Conservation (phyloP, 2,888 invertebrate species). For the Holacanthella duospinosa region DNA sequence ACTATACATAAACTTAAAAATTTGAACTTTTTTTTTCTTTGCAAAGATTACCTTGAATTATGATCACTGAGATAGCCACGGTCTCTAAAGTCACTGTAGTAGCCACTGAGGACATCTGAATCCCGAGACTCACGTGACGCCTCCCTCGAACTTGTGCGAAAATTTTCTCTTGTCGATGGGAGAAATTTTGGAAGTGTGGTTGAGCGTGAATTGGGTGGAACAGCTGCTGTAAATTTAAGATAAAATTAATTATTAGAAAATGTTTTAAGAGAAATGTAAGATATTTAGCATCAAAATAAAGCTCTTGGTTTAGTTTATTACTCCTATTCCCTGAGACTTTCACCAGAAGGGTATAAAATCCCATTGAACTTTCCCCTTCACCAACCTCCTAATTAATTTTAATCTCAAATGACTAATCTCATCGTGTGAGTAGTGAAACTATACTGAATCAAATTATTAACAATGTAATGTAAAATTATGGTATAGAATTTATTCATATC, state of each 20-base stretch:
- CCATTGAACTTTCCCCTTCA: too few relatives aligned
- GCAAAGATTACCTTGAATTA: constrained; percentile 53
- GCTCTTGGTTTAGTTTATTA: too few relatives aligned
- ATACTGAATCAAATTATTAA: too few relatives aligned
- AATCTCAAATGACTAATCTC: too few relatives aligned
- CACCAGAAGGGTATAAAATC: too few relatives aligned
- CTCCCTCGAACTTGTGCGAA: constrained; percentile 28
- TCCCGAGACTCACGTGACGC: constrained; percentile 36
- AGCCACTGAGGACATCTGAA: constrained; percentile 36
- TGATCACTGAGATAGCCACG: constrained; percentile 71
- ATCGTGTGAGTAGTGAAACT: too few relatives aligned
- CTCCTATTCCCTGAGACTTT: too few relatives aligned
- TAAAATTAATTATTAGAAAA: not conserved
- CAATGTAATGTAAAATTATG: too few relatives aligned
- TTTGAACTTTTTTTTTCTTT: not conserved
- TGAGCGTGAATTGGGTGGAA: constrained; percentile 38
- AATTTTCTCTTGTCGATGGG: constrained; percentile 28
- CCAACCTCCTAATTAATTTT: not conserved
- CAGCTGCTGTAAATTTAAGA: constrained; percentile 22
- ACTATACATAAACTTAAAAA: too few relatives aligned
- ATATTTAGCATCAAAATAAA: too few relatives aligned
- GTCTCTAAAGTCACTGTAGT: constrained; percentile 65
- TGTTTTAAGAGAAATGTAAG: too few relatives aligned
- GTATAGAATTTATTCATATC: too few relatives aligned
- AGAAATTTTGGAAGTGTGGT: constrained; percentile 36